Base-by-base conservation (phyloP, 2,797 vertebrate species). In the Peromyscus aztecus region DNA sequence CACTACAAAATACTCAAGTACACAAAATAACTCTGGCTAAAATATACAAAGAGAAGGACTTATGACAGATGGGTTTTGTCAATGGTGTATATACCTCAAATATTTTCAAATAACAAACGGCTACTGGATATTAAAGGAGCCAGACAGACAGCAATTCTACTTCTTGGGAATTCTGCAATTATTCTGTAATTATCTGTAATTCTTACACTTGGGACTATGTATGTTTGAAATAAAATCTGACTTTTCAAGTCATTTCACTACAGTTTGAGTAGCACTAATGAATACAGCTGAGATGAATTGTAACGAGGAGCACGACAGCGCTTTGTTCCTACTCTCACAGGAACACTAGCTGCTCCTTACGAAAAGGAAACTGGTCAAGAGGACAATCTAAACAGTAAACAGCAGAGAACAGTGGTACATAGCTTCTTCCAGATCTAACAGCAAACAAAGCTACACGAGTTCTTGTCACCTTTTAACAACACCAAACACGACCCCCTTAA, bases 1-100 rank as follows among this genome's bases (percentile, higher is more conserved):
- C n/a, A 93, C 8, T 76, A 59, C 3, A 87, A 95, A 63, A 97
- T 89, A 63, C n/a, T 43, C 65, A 90, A 89, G 40, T 57, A 5
- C 2, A 90, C 52, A 97, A 97, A 91, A 94, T 43, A 94, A 93
- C 86, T 90, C n/a, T 69, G 40, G 75, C 23, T 89, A 81, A 95
- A 94, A 94, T 43, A 89, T 11, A 57, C 40, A 43, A 75, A 89
- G 73, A 82, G 37, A 94, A 75, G 46, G 80, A 92, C 3, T 43
- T 91, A 8, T 76, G 67, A 86, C 37, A 94, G 65, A 91, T 34
- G 8, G 52, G 43, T 75, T 95, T 81, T 84, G 29, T 37, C 49
- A 92, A 17, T 67, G 12, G 83, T 67, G 2, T 46, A 57, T 34
- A 92, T 13, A 80, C 6, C 29, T 11, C 61, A 40, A 75, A 63